Conservation (phyloP, 2,113 vertebrate genomes). For the Solea solea region DNA sequence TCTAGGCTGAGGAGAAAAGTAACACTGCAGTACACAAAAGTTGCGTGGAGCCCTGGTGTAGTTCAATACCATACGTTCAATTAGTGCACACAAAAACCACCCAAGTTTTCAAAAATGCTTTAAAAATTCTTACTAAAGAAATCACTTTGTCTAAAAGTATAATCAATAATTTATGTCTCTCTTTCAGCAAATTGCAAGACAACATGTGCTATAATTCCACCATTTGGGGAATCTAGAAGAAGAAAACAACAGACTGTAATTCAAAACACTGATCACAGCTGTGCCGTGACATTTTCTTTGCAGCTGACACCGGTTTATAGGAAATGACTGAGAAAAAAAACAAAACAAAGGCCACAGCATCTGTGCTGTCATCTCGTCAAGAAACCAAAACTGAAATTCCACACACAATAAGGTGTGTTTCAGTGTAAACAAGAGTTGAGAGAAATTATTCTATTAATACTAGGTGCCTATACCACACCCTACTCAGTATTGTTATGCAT, state of each 20-base stretch:
- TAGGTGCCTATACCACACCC: slow-evolving; percentile 7
- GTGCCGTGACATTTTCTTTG: not conserved
- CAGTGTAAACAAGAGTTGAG: not conserved
- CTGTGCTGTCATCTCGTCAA: not conserved
- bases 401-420: not conserved
- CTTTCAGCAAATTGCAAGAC: not conserved
- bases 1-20: not conserved
- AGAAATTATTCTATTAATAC: slow-evolving; percentile 2
- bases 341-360: not conserved
- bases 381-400: not conserved
- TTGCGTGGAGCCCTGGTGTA: not conserved
- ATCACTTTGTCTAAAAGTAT: not conserved
- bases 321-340: not conserved
- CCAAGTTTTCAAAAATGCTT: not conserved
- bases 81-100: not conserved
- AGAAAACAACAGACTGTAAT: not conserved
- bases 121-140: too few species aligned
- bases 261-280: not conserved
- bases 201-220: too few species aligned
- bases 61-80: not conserved
- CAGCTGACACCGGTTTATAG: not conserved
- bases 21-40: not conserved
- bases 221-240: not conserved
- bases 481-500: not conserved
- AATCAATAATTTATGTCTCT: not conserved